Evolutionary conservation across 2,888 invertebrate species (phyloP), one percentile per base, ranked within the genome.

Genomic region (Clistopyga incitator): DNA sequence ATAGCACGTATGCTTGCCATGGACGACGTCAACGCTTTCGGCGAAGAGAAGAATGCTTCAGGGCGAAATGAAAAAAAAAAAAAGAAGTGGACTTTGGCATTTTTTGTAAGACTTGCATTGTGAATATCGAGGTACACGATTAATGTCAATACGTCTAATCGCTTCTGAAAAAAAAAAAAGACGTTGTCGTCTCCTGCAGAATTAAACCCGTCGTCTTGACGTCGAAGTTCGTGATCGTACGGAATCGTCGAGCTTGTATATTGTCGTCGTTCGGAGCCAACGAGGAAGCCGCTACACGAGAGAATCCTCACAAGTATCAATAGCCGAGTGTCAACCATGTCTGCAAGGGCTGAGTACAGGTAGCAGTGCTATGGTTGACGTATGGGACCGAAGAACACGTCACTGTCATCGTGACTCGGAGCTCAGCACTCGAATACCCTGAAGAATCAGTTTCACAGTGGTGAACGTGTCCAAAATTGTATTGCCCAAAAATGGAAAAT

Each of bases 11-110:
- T 79, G 84, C 78, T 61, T 75, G 68, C 50, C 81, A 81, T 78
- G 83, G 65, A 76, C 79, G 75, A 88, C 84, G 89, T 88, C 89
- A 87, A 88, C 87, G 82, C 74, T 59, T 71, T 65, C 65, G 84
- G 72, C 45, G 61, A 34, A 23, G 23, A 50, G 67, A 78, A 56
- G 80, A 78, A 84, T 79, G 77, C 77, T 65, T 67, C 54, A 50
- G 42, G 13, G 76, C 50, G 29, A 47, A 38, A 38, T 79, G 29
- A 61, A 67, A 47, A 67, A 23, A 45, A 47, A 20, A 3, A 23
- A 45, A 47, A 20, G 3, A 1, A 11, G 47, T n/a, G n/a, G 20
- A n/a, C 13, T 38, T 38, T 8, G 13, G 15, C 61, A 50, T 74
- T 2, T 61, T 2, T 15, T 13, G 61, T 34, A 13, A 18, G 3